These are phyloP conservation scores for Actinia equina DNA, from an alignment of 64 coral and sea anemone genomes.

Conservation along the genomic window DNA sequence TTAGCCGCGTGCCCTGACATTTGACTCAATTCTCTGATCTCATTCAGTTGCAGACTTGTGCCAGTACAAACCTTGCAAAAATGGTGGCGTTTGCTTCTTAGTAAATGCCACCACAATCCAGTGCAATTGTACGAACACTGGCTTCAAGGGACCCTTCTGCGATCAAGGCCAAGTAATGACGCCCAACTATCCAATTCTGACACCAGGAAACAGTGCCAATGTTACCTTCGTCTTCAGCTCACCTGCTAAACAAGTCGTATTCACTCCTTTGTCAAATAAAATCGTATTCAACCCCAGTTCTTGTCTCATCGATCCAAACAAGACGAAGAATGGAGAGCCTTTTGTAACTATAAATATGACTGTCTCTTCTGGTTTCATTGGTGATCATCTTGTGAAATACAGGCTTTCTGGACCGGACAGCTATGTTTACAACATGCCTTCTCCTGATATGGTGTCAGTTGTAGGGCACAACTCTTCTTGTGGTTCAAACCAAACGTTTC, in stretches of 20 bases:
- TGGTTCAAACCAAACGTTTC: not conserved
- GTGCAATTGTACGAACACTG: conserved; percentile 39
- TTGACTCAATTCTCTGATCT: not conserved
- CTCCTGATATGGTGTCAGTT: conserved; percentile 31
- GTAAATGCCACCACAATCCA: conserved; percentile 2
- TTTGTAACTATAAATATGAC: not conserved
- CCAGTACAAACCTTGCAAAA: conserved; percentile 32
- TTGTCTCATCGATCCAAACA: conserved; percentile 3
- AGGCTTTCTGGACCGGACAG: conserved; percentile 8
- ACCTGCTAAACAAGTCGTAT: not conserved
- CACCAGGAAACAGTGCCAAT: not conserved
- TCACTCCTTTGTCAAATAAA: not conserved
- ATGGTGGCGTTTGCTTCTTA: conserved; percentile 20
- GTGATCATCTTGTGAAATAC: conserved; percentile 31
- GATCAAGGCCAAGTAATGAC: conserved; percentile 18
- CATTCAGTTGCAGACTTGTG: conserved; percentile 31
- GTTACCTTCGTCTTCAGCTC: conserved; percentile 35
- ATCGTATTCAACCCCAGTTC: conserved; percentile 13
- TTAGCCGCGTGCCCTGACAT: no score
- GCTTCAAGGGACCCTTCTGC: conserved; percentile 15
- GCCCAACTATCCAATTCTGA: conserved; percentile 29
- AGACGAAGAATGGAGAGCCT: not conserved
- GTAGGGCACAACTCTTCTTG: not conserved
- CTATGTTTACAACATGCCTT: not conserved
- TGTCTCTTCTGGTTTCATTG: not conserved